Evolutionary conservation across 1,140 invertebrate species (phyloP).

Genomic region (Muscidifurax raptorellus): DNA sequence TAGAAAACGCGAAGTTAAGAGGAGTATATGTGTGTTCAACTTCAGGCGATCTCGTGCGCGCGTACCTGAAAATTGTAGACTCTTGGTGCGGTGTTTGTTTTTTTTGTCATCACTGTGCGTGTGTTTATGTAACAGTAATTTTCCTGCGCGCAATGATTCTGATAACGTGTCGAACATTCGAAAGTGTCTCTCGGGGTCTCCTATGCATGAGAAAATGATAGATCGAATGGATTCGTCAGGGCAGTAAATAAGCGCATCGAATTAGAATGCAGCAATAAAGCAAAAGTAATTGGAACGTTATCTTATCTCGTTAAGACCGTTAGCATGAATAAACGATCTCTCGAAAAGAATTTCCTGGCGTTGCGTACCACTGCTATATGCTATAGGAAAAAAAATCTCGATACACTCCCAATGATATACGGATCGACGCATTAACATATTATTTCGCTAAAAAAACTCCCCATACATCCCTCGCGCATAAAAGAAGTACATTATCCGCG

Average conservation of each 20-base stretch:
- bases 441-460: slow-evolving; percentile 22
- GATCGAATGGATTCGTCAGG: not conserved
- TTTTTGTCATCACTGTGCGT: too few species aligned
- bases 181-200: too few species aligned
- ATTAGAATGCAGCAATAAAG: not conserved
- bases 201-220: too few species aligned
- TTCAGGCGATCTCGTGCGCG: not conserved
- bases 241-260: not conserved
- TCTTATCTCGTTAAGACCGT: not conserved
- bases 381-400: not conserved
- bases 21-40: not conserved
- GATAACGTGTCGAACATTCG: too few species aligned
- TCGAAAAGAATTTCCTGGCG: not conserved
- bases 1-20: not conserved
- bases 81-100: too few species aligned
- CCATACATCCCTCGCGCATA: slow-evolving; percentile 1
- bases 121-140: too few species aligned
- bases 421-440: slow-evolving; percentile 3
- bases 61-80: not conserved
- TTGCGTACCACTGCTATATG: too few species aligned
- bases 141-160: too few species aligned
- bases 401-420: not conserved
- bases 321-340: not conserved
- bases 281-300: not conserved
- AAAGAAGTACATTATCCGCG: slow-evolving; percentile 37